Conservation (phyloP, 2,888 invertebrate species). For the Drosophila engyochracea region DNA sequence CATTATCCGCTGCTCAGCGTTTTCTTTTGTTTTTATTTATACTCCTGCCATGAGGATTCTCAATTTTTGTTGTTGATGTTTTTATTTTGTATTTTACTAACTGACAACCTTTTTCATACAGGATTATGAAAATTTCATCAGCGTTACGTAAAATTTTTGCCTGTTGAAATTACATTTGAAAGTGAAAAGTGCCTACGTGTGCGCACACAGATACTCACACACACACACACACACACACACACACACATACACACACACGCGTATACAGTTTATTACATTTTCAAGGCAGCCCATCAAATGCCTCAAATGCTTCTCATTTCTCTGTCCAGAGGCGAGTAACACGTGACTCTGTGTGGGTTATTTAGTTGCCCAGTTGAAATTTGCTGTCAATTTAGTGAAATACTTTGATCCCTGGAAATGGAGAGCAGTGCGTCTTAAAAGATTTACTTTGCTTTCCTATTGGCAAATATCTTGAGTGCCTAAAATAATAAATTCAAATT, state of each 20-base stretch:
- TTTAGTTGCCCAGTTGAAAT: constrained; percentile 19
- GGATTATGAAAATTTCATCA: constrained; percentile 71
- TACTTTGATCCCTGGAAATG: not conserved
- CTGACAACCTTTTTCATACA: constrained; percentile 36
- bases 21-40: constrained; percentile 4
- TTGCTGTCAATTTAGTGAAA: constrained; percentile 3
- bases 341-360: constrained; percentile 40
- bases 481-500: not conserved
- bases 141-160: constrained; percentile 63
- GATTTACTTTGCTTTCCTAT: not conserved
- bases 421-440: not conserved
- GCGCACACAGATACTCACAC: constrained; percentile 6
- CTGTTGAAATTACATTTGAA: constrained; percentile 63
- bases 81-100: not conserved
- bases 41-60: not conserved
- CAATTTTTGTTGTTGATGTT: not conserved
- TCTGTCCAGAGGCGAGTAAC: constrained; percentile 15
- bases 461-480: not conserved
- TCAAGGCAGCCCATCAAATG: constrained; percentile 74
- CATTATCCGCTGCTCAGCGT: not conserved
- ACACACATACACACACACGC: constrained; percentile 24
- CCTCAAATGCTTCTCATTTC: constrained; percentile 47
- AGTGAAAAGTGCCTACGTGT: constrained; percentile 44
- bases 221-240: constrained; percentile 14
- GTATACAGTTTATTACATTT: constrained; percentile 69